A percentile compares a stretch with the other conserved stretches of the same genome.
phyloP scores from a whole-genome alignment of 2,888 invertebrate species.

The Entomobrya multifasciata region DNA sequence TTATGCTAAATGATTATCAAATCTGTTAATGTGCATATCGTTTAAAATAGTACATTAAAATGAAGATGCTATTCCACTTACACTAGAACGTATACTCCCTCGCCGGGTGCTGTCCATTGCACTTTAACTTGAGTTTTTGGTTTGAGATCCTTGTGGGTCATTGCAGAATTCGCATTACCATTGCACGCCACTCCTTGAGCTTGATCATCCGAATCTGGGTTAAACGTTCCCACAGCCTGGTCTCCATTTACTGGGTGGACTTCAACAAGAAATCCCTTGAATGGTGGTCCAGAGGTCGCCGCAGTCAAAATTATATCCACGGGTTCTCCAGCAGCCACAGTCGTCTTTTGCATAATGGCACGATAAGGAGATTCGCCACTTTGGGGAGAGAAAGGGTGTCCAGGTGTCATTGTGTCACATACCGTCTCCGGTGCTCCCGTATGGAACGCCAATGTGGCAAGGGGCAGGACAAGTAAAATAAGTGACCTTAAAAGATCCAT shows the following conservation, averaged over 20 bases:
- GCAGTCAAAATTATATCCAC: slow-evolving; percentile 84
- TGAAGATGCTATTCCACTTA: too few species aligned
- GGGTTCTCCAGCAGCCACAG: slow-evolving; percentile 81
- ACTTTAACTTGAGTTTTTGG: slow-evolving; percentile 40
- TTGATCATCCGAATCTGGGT: slow-evolving; percentile 23
- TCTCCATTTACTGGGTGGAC: slow-evolving; percentile 80
- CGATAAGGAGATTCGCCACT: slow-evolving; percentile 77
- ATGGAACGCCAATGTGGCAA: neutral
- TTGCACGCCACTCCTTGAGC: neutral
- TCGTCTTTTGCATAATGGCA: slow-evolving; percentile 67
- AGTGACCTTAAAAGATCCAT: neutral
- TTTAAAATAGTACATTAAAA: too few species aligned
- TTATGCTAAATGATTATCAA: too few species aligned
- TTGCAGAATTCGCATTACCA: slow-evolving; percentile 37
- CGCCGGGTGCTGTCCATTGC: slow-evolving; percentile 59
- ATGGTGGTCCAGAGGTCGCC: slow-evolving; percentile 83
- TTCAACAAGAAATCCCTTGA: slow-evolving; percentile 86
- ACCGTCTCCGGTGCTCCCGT: slow-evolving; percentile 80
- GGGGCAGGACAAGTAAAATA: neutral
- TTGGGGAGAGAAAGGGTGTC: slow-evolving; percentile 80
- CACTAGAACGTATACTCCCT: slow-evolving; percentile 49
- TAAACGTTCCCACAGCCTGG: slow-evolving; percentile 44
- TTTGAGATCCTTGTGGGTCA: slow-evolving; percentile 43
- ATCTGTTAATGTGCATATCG: too few species aligned
- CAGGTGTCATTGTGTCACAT: slow-evolving; percentile 80